A percentile compares a stretch with the other conserved stretches of the same genome.
phyloP scores from a whole-genome alignment of 2,797 vertebrate species.

The Rhynchonycteris naso region DNA sequence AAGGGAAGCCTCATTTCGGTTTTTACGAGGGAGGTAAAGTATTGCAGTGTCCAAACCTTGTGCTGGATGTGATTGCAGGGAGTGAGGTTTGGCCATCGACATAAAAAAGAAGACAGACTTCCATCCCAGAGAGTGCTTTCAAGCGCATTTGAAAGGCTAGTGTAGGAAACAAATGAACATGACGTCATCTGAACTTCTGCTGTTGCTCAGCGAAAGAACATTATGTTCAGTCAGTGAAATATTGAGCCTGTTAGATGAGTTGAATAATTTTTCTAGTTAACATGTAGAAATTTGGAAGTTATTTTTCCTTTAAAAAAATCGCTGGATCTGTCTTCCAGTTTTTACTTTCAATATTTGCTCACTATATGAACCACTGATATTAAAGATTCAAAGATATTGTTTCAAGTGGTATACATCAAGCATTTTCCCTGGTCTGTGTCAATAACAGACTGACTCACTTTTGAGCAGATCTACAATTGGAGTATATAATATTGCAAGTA shows the following conservation, averaged over 20 bases:
- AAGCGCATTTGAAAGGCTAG: conserved; percentile 1
- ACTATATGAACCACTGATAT: conserved; percentile 33
- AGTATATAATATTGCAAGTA: conserved; percentile 39
- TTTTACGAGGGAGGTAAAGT: conserved; percentile 49
- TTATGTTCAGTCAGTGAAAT: background rate
- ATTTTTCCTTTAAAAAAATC: background rate
- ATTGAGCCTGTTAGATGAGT: background rate
- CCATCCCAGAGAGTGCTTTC: background rate
- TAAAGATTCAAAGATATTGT: conserved; percentile 57
- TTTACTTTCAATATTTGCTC: conserved; percentile 35
- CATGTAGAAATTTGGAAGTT: background rate
- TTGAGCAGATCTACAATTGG: conserved; percentile 29
- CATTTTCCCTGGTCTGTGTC: background rate
- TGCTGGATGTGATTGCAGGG: background rate
- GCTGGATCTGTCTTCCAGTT: conserved; percentile 11
- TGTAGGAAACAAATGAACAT: background rate
- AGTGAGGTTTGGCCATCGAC: background rate
- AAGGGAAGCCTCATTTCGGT: conserved; percentile 50
- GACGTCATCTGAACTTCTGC: background rate
- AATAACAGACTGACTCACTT: background rate
- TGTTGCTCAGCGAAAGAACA: background rate
- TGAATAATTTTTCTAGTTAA: background rate
- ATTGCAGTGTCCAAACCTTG: background rate
- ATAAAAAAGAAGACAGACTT: conserved; percentile 37
- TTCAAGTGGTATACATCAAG: conserved; percentile 14